Percentiles rank a stretch among this genome's conserved stretches.
Evolutionary conservation across 1,140 invertebrate genomes (phyloP).

Genomic region (Drosophila sproati): DNA sequence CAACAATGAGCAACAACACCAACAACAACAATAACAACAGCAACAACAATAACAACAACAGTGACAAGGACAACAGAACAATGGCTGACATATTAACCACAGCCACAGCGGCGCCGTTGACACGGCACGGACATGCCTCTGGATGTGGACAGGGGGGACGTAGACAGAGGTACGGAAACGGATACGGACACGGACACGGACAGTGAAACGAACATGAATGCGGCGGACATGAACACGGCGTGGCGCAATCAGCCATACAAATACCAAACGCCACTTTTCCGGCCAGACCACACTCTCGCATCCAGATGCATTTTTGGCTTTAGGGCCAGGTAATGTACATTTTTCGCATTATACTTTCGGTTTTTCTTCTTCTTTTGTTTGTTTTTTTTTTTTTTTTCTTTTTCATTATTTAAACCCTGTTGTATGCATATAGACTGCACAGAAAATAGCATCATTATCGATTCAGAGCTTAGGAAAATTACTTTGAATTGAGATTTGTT

Average conservation of each 20-base stretch:
- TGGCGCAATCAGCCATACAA: slow-evolving; percentile 37
- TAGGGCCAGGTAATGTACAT: slow-evolving; percentile 19
- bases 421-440: no score
- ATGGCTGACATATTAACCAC: slow-evolving; percentile 74
- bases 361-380: background rate
- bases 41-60: slow-evolving; percentile 27
- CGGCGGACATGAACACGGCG: slow-evolving; percentile 32
- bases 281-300: slow-evolving; percentile 26
- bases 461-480: no score
- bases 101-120: slow-evolving; percentile 57
- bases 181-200: slow-evolving; percentile 11
- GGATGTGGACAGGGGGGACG: slow-evolving; percentile 6
- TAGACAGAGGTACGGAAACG: slow-evolving; percentile 34
- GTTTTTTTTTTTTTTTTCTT: background rate
- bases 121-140: slow-evolving; percentile 42
- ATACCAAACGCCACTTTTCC: slow-evolving; percentile 34
- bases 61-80: slow-evolving; percentile 51
- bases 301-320: slow-evolving; percentile 35
- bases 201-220: slow-evolving; percentile 3
- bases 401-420: background rate
- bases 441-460: no score
- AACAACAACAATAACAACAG: slow-evolving; percentile 31
- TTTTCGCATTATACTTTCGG: background rate
- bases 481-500: no score
- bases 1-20: slow-evolving; percentile 14